phyloP scores from a whole-genome alignment of 2,797 vertebrate species.

The Eospalax fontanierii region DNA sequence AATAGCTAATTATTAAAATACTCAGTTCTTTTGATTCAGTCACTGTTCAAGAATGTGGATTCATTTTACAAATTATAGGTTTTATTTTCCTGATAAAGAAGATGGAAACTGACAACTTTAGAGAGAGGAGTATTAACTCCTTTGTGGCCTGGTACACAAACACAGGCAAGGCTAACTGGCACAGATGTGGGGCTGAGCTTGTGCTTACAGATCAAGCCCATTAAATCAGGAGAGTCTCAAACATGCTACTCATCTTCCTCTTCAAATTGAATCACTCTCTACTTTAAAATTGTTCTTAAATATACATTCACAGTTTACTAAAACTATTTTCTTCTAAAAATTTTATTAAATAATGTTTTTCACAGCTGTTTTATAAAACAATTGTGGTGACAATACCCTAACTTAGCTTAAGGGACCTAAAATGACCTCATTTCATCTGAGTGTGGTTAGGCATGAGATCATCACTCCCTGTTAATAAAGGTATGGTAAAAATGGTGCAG shows the following conservation, averaged over 20 bases:
- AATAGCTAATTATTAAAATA: conserved; percentile 84
- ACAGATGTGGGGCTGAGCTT: too few species aligned
- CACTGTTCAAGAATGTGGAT: conserved; percentile 71
- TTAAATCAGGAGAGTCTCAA: conserved; percentile 12
- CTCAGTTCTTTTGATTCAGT: conserved; percentile 72
- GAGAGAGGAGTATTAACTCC: conserved; percentile 72
- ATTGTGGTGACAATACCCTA: background rate
- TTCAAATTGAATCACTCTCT: background rate
- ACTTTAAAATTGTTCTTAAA: background rate
- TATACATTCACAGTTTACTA: background rate
- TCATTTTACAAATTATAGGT: conserved; percentile 83
- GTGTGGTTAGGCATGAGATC: background rate
- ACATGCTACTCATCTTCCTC: background rate
- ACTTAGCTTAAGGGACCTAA: background rate
- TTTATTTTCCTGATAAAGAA: conserved; percentile 74
- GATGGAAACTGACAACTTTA: conserved; percentile 46
- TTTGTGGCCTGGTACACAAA: background rate
- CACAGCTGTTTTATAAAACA: background rate
- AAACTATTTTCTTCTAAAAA: background rate
- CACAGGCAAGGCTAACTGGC: background rate
- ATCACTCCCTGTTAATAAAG: background rate
- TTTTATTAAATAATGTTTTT: conserved; percentile 4
- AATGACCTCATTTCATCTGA: background rate
- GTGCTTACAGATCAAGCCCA: background rate
- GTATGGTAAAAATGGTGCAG: background rate